A percentile compares a stretch with the other conserved stretches of the same genome.
These are phyloP conservation scores for Nycticebus coucang DNA, from an alignment of 2,113 vertebrate genomes.

Conservation along the genomic window DNA sequence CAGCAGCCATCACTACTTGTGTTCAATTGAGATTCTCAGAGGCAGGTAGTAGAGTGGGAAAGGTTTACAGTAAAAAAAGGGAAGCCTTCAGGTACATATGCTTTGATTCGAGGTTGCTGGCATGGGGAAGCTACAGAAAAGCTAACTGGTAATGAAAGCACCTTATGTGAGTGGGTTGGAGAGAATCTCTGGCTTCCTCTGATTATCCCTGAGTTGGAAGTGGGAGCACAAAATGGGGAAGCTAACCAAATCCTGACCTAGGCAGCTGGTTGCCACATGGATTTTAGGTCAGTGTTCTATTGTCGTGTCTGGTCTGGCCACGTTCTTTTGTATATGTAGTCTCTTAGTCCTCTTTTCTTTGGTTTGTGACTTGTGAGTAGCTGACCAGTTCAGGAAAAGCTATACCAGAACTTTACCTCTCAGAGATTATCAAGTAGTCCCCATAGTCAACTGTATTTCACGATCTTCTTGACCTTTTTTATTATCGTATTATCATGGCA, in stretches of 20 bases:
- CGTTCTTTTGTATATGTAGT: not conserved
- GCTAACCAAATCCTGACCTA: not conserved
- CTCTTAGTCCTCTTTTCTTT: not conserved
- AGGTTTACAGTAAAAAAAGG: not conserved
- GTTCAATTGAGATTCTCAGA: constrained; percentile 11
- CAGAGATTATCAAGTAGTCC: not conserved
- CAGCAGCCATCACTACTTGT: not conserved
- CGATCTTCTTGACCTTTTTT: constrained; percentile 19
- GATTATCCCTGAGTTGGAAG: not conserved
- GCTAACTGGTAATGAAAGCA: not conserved
- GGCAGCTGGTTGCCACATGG: not conserved
- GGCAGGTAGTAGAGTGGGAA: not conserved
- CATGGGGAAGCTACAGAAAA: not conserved
- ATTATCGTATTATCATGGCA: not conserved
- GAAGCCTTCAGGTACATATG: not conserved
- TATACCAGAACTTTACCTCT: not conserved
- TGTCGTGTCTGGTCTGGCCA: not conserved
- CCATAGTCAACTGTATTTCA: not conserved
- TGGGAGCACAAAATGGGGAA: not conserved
- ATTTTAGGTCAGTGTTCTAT: not conserved
- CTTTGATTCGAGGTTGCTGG: not conserved
- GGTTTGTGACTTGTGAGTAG: not conserved
- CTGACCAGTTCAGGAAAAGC: not conserved
- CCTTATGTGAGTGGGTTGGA: not conserved
- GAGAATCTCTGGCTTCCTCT: not conserved